Percentiles rank a stretch among this genome's conserved stretches.
phyloP scores from a whole-genome alignment of 1,140 invertebrate genomes.

The Carcinoscorpius rotundicauda region DNA sequence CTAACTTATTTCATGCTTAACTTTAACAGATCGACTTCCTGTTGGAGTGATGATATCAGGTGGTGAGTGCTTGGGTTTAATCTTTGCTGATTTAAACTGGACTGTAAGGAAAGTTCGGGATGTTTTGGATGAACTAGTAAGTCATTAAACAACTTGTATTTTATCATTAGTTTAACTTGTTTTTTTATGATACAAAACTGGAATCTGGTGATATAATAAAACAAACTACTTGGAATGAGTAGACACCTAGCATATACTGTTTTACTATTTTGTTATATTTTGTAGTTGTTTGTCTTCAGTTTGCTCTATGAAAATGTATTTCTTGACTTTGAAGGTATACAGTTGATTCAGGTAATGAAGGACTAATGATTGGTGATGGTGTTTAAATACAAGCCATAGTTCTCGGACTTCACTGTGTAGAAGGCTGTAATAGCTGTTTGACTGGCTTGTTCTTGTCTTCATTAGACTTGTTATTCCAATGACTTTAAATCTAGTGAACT shows the following conservation, averaged over 20 bases:
- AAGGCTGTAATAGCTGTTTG: too few relatives aligned
- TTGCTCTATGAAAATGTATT: constrained; percentile 1
- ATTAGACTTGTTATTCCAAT: too few relatives aligned
- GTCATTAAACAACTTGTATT: constrained; percentile 20
- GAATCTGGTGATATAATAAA: too few relatives aligned
- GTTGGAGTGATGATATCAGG: constrained; percentile 27
- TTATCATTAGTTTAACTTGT: too few relatives aligned
- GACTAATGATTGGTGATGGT: too few relatives aligned
- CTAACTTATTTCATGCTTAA: too few relatives aligned
- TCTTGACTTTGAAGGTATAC: neutral
- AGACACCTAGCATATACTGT: neutral
- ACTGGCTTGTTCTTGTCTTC: too few relatives aligned
- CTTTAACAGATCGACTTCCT: constrained; percentile 27
- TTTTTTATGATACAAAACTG: too few relatives aligned
- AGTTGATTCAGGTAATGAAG: too few relatives aligned
- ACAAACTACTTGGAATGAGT: neutral
- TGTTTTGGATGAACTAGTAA: neutral
- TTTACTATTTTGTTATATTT: neutral
- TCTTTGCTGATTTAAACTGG: constrained; percentile 25
- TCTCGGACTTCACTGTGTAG: too few relatives aligned
- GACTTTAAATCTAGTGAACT: too few relatives aligned
- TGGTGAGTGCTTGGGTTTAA: constrained; percentile 27
- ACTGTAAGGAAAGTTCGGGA: constrained; percentile 24
- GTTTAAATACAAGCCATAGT: too few relatives aligned
- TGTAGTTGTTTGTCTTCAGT: neutral